Percentiles rank a stretch among this genome's conserved stretches.
phyloP scores from a whole-genome alignment of 1,140 invertebrate genomes.

The Ctenoplectra terminalis region DNA sequence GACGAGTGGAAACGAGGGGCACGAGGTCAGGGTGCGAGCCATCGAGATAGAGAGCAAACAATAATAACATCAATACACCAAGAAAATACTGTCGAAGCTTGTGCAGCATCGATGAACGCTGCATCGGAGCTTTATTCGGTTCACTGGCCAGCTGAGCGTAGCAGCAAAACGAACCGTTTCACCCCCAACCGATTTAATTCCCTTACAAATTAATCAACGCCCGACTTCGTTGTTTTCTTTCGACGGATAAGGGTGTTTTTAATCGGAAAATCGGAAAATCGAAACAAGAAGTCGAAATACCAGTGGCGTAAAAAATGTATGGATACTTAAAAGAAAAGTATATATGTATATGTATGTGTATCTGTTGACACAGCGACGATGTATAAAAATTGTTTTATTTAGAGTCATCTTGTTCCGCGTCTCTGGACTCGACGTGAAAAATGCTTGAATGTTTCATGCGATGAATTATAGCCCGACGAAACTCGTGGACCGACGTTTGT shows the following conservation, averaged over 20 bases:
- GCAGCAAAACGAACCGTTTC: neutral
- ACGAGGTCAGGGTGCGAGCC: constrained; percentile 55
- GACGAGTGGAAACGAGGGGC: constrained; percentile 14
- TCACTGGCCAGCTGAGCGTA: constrained; percentile 8
- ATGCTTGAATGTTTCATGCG: constrained; percentile 21
- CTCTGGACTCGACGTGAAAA: constrained; percentile 1
- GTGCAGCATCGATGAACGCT: constrained; percentile 18
- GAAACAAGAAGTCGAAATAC: no score
- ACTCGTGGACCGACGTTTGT: constrained; percentile 9
- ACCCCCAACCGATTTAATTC: neutral
- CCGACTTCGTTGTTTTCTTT: neutral
- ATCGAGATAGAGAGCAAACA: constrained; percentile 60
- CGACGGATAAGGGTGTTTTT: no score
- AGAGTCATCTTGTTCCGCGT: neutral
- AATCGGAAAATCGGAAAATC: no score
- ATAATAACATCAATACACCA: constrained; percentile 55
- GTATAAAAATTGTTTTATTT: neutral
- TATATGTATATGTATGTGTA: no score
- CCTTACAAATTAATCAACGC: neutral
- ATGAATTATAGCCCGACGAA: constrained; percentile 22
- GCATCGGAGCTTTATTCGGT: constrained; percentile 30
- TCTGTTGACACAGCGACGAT: neutral
- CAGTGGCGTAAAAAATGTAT: no score
- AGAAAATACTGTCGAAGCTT: neutral
- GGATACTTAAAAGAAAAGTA: no score